phyloP scores from a whole-genome alignment of 1,140 invertebrate species.

The Drosophila bipectinata region DNA sequence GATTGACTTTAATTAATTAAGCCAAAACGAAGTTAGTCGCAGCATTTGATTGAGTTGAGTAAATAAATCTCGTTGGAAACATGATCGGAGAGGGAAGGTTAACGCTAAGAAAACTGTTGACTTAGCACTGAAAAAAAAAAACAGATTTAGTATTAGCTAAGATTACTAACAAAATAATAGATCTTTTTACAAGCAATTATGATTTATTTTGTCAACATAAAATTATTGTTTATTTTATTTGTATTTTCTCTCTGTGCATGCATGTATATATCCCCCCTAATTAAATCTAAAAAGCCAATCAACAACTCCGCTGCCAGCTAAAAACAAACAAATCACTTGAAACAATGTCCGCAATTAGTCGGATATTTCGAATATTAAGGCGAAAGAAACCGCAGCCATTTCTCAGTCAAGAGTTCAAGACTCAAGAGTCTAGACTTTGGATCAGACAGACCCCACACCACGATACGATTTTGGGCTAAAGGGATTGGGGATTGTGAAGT shows the following conservation, averaged over 20 bases:
- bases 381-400: slow-evolving; percentile 47
- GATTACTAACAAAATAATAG: too few species aligned
- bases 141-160: neutral
- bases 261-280: slow-evolving; percentile 34
- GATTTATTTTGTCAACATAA: neutral
- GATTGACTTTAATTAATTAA: slow-evolving; percentile 75
- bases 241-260: slow-evolving; percentile 18
- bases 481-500: slow-evolving; percentile 8
- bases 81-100: slow-evolving; percentile 33
- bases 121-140: slow-evolving; percentile 13
- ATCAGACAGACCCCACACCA: slow-evolving; percentile 55
- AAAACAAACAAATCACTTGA: slow-evolving; percentile 38
- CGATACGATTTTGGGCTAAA: neutral
- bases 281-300: slow-evolving; percentile 44
- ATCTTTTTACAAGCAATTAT: too few species aligned
- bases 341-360: slow-evolving; percentile 58
- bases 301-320: slow-evolving; percentile 31
- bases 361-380: slow-evolving; percentile 24
- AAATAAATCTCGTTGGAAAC: slow-evolving; percentile 52
- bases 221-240: neutral
- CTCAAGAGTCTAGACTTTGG: slow-evolving; percentile 11
- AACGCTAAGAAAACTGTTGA: neutral
- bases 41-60: slow-evolving; percentile 55
- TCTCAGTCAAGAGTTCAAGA: slow-evolving; percentile 23
- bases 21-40: slow-evolving; percentile 24